Percentiles rank a stretch among this genome's conserved stretches.
These are phyloP conservation scores for Phortica magna DNA, from an alignment of 2,888 invertebrate genomes.

Conservation along the genomic window DNA sequence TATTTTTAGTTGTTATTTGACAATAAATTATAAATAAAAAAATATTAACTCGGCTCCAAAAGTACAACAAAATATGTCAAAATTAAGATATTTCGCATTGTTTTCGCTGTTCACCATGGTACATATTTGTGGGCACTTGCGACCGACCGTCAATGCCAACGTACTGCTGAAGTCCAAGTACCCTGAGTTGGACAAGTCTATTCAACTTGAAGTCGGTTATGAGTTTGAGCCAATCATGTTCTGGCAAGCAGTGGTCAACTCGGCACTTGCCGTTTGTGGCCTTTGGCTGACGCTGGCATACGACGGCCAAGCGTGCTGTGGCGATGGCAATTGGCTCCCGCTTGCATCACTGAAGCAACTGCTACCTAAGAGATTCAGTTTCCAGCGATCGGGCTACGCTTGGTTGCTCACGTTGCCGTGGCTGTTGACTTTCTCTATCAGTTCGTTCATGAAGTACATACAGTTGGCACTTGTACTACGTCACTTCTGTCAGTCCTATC, in stretches of 20 bases:
- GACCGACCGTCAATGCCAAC: conserved; percentile 52
- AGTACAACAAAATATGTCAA: background rate
- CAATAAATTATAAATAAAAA: conserved; percentile 10
- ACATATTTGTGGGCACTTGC: conserved; percentile 52
- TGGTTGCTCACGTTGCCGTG: conserved; percentile 48
- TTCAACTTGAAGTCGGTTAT: conserved; percentile 52
- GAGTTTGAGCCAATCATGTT: conserved; percentile 52
- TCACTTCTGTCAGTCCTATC: conserved; percentile 53
- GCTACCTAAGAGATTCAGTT: background rate
- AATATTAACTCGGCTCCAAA: background rate
- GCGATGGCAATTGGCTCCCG: background rate
- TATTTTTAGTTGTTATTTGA: no score
- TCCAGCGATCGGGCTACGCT: conserved; percentile 22
- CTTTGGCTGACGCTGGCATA: conserved; percentile 47
- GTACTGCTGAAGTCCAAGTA: conserved; percentile 46
- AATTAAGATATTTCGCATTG: conserved; percentile 30
- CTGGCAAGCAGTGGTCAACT: conserved; percentile 44
- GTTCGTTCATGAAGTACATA: conserved; percentile 44
- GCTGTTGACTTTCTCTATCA: conserved; percentile 49
- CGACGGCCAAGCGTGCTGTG: conserved; percentile 7
- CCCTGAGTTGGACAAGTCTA: conserved; percentile 40
- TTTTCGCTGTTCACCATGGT: conserved; percentile 41
- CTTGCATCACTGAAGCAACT: background rate
- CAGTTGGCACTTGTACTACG: conserved; percentile 52
- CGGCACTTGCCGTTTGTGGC: conserved; percentile 50